Base-by-base conservation (phyloP, 2,888 invertebrate species). In the Macrosiphum euphorbiae region DNA sequence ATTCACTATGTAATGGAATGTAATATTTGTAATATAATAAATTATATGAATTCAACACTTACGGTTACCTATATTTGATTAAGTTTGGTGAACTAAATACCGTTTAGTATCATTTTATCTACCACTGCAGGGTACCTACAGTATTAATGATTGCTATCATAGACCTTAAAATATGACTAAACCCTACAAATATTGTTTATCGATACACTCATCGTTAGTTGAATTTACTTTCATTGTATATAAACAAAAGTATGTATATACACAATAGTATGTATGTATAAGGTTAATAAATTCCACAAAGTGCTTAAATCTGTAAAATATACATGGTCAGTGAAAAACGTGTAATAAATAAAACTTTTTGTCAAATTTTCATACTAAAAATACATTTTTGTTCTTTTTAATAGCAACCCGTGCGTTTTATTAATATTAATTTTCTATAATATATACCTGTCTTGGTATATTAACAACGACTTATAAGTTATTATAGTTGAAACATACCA, bases 141-240 rank as follows among this genome's bases (percentile, higher is more conserved):
- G 26, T 87, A 86, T 86, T 87, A 87, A 87, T 61, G 47, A 86
- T 47, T 47, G 26, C 47, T 61, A 58, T 91, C 58, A 58, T 47
- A 44, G 47, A 47, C 85, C 86, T 58, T 78, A 84, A 78, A 90
- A 41, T 41, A 55, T 84, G 84, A 55, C 41, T 41, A 55, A 85
- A 55, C 55, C 84, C 84, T 28, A 28, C 24, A 47, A 91, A 58
- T 61, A 58, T 61, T 61, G 58, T 44, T 58, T 86, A 86, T 91
- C 86, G n/a, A 91, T 91, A 61, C 47, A 47, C 85, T 28, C 20
- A 13, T 28, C 26, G 91, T 85, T 55, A n/a, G 52, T 91, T 55
- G 0, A 52, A 91, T 55, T 85, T n/a, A 4, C n/a, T 55, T 85
- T 91, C 24, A 24, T 58, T 88, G 16, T 89, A n/a, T 28, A 28